These are phyloP conservation scores for Camponotus vicinus DNA, from an alignment of 1,140 invertebrate genomes.

Conservation along the genomic window DNA sequence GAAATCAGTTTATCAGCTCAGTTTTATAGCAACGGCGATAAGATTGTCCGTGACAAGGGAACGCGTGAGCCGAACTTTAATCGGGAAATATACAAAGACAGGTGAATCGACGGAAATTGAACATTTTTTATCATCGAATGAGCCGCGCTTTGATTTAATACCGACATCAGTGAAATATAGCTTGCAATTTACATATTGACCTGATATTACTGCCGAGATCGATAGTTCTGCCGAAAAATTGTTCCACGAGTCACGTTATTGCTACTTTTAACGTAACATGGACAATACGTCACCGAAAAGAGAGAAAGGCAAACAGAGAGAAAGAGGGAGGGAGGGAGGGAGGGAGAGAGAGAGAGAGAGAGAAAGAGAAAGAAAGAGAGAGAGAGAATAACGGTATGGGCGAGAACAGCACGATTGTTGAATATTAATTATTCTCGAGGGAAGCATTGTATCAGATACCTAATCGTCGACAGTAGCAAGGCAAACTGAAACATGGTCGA, in stretches of 20 bases:
- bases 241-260: slow-evolving; percentile 30
- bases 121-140: neutral
- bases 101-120: neutral
- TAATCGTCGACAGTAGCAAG: slow-evolving; percentile 16
- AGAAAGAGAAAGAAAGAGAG: no score
- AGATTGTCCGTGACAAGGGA: neutral
- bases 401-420: slow-evolving; percentile 27
- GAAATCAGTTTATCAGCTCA: neutral
- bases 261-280: slow-evolving; percentile 63
- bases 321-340: neutral
- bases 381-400: slow-evolving; percentile 33
- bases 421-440: slow-evolving; percentile 69
- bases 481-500: neutral
- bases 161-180: slow-evolving; percentile 21
- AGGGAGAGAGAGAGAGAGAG: no score
- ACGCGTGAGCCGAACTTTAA: slow-evolving; percentile 39
- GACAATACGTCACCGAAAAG: slow-evolving; percentile 2
- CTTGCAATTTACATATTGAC: slow-evolving; percentile 58
- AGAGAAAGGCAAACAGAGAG: neutral
- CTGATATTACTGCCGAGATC: slow-evolving; percentile 49
- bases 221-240: slow-evolving; percentile 25
- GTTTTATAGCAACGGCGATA: slow-evolving; percentile 1
- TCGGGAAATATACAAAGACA: slow-evolving; percentile 20
- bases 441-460: neutral
- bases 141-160: neutral